Conservation (phyloP, 2,888 invertebrate genomes). For the Eupithecia centaureata region DNA sequence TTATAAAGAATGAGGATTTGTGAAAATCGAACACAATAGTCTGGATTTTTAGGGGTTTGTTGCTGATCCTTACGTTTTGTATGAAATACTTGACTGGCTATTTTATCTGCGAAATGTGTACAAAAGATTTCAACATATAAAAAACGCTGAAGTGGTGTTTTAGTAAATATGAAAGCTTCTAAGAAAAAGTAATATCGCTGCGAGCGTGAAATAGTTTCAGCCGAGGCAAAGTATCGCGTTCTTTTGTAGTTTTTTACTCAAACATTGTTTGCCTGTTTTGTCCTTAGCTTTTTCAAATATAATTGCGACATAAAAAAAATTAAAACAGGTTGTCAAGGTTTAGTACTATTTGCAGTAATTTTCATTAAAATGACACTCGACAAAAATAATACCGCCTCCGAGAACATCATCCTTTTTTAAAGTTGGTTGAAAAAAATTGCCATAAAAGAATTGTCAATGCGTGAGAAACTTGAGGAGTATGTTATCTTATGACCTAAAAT, state of each 20-base stretch:
- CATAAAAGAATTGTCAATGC: no score
- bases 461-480: no score
- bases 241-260: background rate
- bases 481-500: no score
- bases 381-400: no score
- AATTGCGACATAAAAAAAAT: background rate
- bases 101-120: background rate
- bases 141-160: background rate
- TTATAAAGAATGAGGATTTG: slow-evolving; percentile 51
- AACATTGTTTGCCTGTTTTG: background rate
- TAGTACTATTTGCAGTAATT: background rate
- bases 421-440: no score
- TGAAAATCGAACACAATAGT: slow-evolving; percentile 39
- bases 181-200: background rate
- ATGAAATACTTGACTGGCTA: slow-evolving; percentile 17
- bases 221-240: background rate
- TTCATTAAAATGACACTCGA: background rate
- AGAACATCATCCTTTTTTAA: no score
- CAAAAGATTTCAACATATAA: background rate
- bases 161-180: background rate
- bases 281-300: background rate
- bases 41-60: slow-evolving; percentile 19
- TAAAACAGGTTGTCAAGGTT: background rate
- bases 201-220: background rate
- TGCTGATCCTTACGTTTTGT: slow-evolving; percentile 25